Conservation (phyloP, 2,113 vertebrate genomes). For the Dipodomys stephensi region DNA sequence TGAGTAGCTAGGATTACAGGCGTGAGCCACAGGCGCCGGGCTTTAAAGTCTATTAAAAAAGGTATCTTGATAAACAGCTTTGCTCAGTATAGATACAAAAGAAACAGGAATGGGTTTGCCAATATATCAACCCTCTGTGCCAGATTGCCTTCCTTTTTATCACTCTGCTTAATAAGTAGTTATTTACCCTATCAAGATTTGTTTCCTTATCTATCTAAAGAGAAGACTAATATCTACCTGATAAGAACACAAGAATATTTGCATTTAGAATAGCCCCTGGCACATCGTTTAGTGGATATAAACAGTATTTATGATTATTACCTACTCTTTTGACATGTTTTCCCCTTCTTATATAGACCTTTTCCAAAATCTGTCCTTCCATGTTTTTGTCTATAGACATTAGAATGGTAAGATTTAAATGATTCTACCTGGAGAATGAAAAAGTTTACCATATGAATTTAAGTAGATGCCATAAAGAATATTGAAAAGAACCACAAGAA, state of each 20-base stretch:
- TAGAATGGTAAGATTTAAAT: background rate
- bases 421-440: constrained; percentile 33
- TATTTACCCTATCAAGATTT: background rate
- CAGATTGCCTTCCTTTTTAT: background rate
- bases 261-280: background rate
- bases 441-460: background rate
- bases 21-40: no score
- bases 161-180: background rate
- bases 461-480: background rate
- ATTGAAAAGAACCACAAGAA: background rate
- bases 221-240: background rate
- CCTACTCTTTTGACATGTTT: background rate
- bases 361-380: background rate
- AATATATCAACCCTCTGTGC: background rate
- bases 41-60: background rate
- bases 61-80: background rate
- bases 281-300: background rate
- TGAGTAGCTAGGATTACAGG: no score
- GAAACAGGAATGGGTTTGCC: background rate
- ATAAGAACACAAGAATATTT: background rate
- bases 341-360: background rate
- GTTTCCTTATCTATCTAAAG: constrained; percentile 15
- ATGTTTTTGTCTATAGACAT: background rate
- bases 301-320: background rate
- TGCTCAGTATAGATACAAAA: background rate